Conservation (phyloP, 2,888 invertebrate species). For the Athetis lepigone region DNA sequence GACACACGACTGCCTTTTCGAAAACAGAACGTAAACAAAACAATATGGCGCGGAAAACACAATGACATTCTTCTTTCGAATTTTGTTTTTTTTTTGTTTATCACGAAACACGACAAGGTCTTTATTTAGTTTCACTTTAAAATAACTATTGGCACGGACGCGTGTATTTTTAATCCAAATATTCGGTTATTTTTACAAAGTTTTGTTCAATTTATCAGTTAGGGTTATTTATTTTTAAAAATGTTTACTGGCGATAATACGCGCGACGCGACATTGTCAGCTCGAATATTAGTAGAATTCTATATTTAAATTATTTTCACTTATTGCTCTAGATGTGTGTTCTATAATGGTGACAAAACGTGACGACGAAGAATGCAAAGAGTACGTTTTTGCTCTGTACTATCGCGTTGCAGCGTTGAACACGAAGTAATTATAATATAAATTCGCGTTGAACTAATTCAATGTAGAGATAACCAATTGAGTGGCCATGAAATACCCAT, state of each 20-base stretch:
- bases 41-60: conserved; percentile 35
- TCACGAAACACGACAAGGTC: conserved; percentile 12
- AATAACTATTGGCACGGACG: conserved; percentile 38
- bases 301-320: conserved; percentile 73
- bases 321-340: conserved; percentile 63
- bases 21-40: conserved; percentile 36
- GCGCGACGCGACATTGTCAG: conserved; percentile 85
- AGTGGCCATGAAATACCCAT: conserved; percentile 31
- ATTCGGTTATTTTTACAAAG: conserved; percentile 9
- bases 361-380: background rate
- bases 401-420: background rate
- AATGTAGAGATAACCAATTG: conserved; percentile 16
- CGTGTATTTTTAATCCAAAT: conserved; percentile 36
- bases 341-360: conserved; percentile 71
- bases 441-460: conserved; percentile 25
- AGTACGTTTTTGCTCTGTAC: background rate
- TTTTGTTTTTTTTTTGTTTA: conserved; percentile 26
- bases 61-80: conserved; percentile 31
- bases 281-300: conserved; percentile 80
- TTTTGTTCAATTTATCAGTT: conserved; percentile 34
- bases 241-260: conserved; percentile 74
- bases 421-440: background rate
- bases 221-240: conserved; percentile 62
- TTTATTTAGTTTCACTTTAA: conserved; percentile 34
- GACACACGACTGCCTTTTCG: conserved; percentile 17